These are phyloP conservation scores for Gorsachius goisagi DNA, from an alignment of 2,113 vertebrate species.

Conservation along the genomic window DNA sequence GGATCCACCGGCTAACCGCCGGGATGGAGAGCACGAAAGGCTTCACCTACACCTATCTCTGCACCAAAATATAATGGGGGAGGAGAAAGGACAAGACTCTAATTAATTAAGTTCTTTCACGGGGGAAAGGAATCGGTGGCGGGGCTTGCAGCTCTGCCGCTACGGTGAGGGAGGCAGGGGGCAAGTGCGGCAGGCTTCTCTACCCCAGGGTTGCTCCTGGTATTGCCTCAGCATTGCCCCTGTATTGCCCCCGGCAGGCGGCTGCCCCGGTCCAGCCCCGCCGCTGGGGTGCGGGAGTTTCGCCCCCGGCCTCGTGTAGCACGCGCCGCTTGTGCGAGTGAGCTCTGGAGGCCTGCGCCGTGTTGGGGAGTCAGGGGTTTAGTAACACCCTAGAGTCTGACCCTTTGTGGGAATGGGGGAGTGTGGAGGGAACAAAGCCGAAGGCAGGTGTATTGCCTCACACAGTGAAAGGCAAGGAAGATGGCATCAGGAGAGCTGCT, in stretches of 20 bases:
- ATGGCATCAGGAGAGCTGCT: fast-evolving
- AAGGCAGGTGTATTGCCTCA: no score
- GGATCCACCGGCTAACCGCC: background rate
- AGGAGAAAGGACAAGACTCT: background rate
- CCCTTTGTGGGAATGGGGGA: fast-evolving
- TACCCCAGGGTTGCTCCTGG: fast-evolving
- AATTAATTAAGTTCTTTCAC: background rate
- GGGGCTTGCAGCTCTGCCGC: background rate
- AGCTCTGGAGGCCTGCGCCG: fast-evolving
- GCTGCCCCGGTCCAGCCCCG: fast-evolving
- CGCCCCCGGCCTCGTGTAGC: fast-evolving
- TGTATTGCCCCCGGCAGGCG: no score
- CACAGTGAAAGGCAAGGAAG: background rate
- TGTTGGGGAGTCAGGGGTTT: fast-evolving
- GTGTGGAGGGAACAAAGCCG: background rate
- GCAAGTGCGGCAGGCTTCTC: background rate
- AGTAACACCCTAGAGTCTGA: background rate
- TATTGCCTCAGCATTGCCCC: background rate
- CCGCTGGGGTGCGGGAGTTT: background rate
- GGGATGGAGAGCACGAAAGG: fast-evolving
- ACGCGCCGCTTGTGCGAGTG: fast-evolving
- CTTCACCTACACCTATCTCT: background rate
- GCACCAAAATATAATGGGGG: background rate
- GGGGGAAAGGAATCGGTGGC: fast-evolving
- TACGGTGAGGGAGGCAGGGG: fast-evolving